Base-by-base conservation (phyloP, 2,888 invertebrate genomes). In the Lepidochrysops patricia region DNA sequence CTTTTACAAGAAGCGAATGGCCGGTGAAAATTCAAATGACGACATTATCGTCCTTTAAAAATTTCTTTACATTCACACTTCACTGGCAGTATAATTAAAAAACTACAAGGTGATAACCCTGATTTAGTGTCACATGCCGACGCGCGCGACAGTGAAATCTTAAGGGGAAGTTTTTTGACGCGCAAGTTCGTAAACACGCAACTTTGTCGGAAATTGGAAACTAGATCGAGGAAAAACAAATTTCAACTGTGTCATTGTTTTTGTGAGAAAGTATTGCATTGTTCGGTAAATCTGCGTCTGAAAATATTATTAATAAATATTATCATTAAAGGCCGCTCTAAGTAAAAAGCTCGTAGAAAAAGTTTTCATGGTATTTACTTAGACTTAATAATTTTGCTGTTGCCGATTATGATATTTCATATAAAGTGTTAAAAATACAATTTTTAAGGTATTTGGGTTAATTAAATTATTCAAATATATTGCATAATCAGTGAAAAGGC, bases 121-220 rank as follows among this genome's bases (percentile, higher is more conserved):
- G 9, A 2, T 37, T 9, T 4, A 32, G 65, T 69, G 72, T 72
- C 69, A 72, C 72, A 68, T 71, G 69, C 57, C 69, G 65, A 66
- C 56, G 70, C 70, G 72, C 72, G 70, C 68, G 71, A 68, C 70
- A 82, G 81, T 81, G 82, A 83, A 82, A 83, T 79, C 76, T 70
- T 81, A 82, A 81, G 81, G 76, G 68, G 73, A 72, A 63, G 71
- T 61, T 54, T 43, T 54, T 54, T 54, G 32, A 32, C 4, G 23
- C 43, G 23, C 9, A 29, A 32, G 15, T 54, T 19, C 29, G 29
- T 32, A 29, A 29, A 19, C 32, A 54, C 54, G 54, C 54, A 9
- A 54, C 29, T 54, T 19, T 26, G 50, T 50, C 54, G 54, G 54
- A 54, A 54, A 56, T 52, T 52, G 52, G 52, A 60, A 49, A 60